These are phyloP conservation scores for Eustalomyia histrio DNA, from an alignment of 2,888 invertebrate genomes.

Conservation along the genomic window DNA sequence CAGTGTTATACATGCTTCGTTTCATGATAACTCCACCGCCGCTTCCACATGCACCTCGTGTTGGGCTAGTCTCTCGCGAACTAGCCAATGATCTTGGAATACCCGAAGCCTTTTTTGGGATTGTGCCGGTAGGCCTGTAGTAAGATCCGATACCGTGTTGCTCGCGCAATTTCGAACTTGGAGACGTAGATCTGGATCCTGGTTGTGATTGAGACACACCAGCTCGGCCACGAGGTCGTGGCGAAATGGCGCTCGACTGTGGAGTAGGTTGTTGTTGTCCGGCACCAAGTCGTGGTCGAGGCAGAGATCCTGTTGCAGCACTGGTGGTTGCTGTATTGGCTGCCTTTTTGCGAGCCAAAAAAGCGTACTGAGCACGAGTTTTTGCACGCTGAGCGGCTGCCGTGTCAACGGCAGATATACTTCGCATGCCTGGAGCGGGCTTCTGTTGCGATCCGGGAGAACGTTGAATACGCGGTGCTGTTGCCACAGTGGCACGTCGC, in stretches of 20 bases:
- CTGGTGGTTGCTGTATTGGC: slow-evolving; percentile 54
- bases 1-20: slow-evolving; percentile 74
- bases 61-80: slow-evolving; percentile 85
- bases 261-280: slow-evolving; percentile 80
- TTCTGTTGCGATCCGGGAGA: slow-evolving; percentile 73
- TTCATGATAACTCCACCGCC: slow-evolving; percentile 79
- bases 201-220: slow-evolving; percentile 97
- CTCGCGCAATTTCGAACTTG: slow-evolving; percentile 91
- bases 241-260: slow-evolving; percentile 78
- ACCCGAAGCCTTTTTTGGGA: slow-evolving; percentile 85
- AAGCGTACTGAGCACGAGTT: slow-evolving; percentile 90
- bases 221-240: slow-evolving; percentile 82
- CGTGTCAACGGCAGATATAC: slow-evolving; percentile 95
- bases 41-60: slow-evolving; percentile 76
- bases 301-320: slow-evolving; percentile 71
- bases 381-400: slow-evolving; percentile 94
- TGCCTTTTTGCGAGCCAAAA: slow-evolving; percentile 86
- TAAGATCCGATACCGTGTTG: slow-evolving; percentile 80
- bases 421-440: slow-evolving; percentile 83
- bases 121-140: slow-evolving; percentile 79
- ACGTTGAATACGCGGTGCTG: slow-evolving; percentile 71
- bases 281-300: slow-evolving; percentile 80
- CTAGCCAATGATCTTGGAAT: slow-evolving; percentile 86
- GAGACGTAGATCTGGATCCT: slow-evolving; percentile 95
- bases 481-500: slow-evolving; percentile 68